A percentile compares a stretch with the other conserved stretches of the same genome.
Evolutionary conservation across 2,797 vertebrate genomes (phyloP).

Genomic region (Pelochelys cantorii): DNA sequence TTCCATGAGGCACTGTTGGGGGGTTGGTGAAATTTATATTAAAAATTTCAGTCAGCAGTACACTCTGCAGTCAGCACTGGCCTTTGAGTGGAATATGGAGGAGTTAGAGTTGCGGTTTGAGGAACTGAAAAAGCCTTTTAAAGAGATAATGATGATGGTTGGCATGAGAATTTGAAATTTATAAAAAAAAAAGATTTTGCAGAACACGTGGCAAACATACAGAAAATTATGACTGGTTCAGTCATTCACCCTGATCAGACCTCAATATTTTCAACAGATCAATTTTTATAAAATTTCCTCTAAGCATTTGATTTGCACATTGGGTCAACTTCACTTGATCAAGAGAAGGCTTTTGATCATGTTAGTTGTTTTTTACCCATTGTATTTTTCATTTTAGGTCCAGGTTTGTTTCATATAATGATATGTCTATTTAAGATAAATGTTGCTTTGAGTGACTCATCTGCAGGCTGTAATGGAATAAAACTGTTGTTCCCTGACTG

Average conservation of each 20-base stretch:
- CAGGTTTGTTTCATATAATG: background rate
- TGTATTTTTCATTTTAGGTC: background rate
- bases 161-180: background rate
- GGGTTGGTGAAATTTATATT: background rate
- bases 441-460: too few species aligned
- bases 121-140: background rate
- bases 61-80: background rate
- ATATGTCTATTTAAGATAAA: too few species aligned
- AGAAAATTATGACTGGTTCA: background rate
- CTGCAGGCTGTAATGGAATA: too few species aligned
- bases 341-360: background rate
- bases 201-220: background rate
- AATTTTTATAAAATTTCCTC: background rate
- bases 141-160: background rate
- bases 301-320: background rate
- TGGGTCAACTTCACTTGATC: background rate
- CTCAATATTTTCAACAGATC: background rate
- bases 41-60: background rate
- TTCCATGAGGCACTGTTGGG: background rate
- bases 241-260: background rate
- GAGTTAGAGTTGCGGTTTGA: background rate
- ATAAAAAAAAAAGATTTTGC: too few species aligned
- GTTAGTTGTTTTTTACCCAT: background rate
- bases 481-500: too few species aligned
- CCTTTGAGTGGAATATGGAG: background rate